phyloP scores from a whole-genome alignment of 92 coral and sea anemone species.

The Plumapathes pennacea region DNA sequence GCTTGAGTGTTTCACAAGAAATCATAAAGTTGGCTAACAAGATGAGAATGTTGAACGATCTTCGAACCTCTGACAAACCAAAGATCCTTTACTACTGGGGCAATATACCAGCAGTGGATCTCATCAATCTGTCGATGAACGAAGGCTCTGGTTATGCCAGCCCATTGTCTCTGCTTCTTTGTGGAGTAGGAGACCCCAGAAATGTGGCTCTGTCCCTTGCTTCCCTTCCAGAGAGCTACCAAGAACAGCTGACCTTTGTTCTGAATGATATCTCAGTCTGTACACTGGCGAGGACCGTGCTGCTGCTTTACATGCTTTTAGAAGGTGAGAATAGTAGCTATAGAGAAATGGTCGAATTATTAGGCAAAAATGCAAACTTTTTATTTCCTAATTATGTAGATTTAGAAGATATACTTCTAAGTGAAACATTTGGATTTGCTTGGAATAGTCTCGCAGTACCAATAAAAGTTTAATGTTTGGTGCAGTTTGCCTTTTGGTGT shows the following conservation, averaged over 20 bases:
- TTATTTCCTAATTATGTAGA: no score
- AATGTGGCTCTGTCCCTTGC: conserved; percentile 53
- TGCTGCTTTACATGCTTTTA: conserved; percentile 57
- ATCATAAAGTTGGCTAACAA: not conserved
- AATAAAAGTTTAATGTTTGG: no score
- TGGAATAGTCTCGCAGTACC: no score
- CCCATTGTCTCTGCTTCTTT: conserved; percentile 46
- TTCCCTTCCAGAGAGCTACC: conserved; percentile 41
- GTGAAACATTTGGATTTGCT: no score
- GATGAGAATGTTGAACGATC: not conserved
- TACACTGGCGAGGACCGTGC: conserved; percentile 67
- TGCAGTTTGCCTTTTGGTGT: no score
- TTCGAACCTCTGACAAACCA: not conserved
- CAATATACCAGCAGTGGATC: conserved; percentile 64
- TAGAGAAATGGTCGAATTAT: no score
- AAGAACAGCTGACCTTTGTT: conserved; percentile 42
- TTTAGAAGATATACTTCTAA: no score
- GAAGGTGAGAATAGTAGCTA: conserved; percentile 53
- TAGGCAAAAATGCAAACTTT: no score
- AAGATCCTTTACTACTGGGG: conserved; percentile 67
- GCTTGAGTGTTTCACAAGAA: conserved; percentile 18
- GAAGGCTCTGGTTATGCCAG: conserved; percentile 56
- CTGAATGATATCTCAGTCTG: conserved; percentile 67
- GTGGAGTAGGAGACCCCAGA: conserved; percentile 81
- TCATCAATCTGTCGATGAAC: conserved; percentile 62